A percentile compares a stretch with the other conserved stretches of the same genome.
Conservation (phyloP, 2,797 vertebrate species). For the Sarcoramphus papa region DNA sequence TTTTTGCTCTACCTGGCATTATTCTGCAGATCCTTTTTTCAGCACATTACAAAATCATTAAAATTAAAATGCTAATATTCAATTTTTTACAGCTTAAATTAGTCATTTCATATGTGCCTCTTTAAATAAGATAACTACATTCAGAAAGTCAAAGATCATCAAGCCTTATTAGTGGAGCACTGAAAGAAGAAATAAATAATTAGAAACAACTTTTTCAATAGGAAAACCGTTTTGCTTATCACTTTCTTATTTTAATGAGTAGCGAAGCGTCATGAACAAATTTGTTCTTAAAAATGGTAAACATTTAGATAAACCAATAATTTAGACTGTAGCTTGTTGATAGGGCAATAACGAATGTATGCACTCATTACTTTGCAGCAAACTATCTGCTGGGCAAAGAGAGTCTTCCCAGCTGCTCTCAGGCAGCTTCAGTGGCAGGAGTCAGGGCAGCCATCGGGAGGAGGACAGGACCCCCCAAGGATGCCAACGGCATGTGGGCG, state of each 20-base stretch:
- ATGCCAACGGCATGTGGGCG: fast-evolving
- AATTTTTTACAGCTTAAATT: not conserved
- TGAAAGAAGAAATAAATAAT: not conserved
- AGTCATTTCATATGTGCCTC: not conserved
- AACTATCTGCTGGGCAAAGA: not conserved
- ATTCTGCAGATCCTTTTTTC: not conserved
- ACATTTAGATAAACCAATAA: not conserved
- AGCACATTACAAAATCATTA: not conserved
- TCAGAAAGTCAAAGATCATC: not conserved
- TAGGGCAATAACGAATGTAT: fast-evolving
- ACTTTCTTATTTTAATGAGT: not conserved
- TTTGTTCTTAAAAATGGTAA: not conserved
- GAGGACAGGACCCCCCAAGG: not conserved
- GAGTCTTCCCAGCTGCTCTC: not conserved
- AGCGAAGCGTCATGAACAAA: not conserved
- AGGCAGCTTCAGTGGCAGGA: not conserved
- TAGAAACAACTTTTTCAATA: not conserved
- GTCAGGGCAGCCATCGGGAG: not conserved
- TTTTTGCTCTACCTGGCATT: not conserved
- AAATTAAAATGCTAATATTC: not conserved
- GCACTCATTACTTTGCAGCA: not conserved
- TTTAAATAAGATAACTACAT: not conserved
- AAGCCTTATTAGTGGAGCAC: not conserved
- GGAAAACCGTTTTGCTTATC: not conserved
- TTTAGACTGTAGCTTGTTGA: no score